Conservation (phyloP, 53 echinoderm and acorn worm species). For the Mesocentrotus franciscanus region DNA sequence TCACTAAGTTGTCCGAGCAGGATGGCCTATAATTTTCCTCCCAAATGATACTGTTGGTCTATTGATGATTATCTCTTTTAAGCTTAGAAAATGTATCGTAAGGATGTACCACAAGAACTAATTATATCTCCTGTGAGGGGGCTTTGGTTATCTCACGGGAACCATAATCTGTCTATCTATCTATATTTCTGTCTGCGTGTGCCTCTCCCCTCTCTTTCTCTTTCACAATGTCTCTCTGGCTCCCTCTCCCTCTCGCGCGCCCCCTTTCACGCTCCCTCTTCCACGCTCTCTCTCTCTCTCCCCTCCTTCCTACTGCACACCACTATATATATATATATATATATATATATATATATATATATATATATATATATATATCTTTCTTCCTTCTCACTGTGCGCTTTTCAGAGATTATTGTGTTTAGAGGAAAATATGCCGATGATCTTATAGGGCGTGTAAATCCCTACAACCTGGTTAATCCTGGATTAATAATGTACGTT, state of each 20-base stretch:
- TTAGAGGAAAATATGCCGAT: neutral
- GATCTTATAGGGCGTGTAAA: neutral
- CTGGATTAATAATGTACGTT: neutral
- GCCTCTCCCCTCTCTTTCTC: too few relatives aligned
- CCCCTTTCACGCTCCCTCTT: neutral
- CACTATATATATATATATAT: neutral
- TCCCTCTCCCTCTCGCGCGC: neutral
- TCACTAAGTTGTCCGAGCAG: neutral
- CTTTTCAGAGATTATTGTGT: neutral
- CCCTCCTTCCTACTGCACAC: neutral
- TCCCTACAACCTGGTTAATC: neutral
- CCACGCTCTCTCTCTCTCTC: neutral
- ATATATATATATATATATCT: neutral
- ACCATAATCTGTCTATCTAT: neutral
- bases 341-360: neutral
- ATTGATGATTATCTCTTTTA: neutral
- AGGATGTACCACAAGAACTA: too few relatives aligned
- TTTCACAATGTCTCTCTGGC: neutral
- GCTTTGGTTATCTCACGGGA: neutral
- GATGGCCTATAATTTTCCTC: neutral
- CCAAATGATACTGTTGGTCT: too few relatives aligned
- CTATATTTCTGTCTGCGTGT: too few relatives aligned
- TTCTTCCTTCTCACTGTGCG: neutral
- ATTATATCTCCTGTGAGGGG: neutral
- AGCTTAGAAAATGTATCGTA: neutral